Percentiles rank a stretch among this genome's conserved stretches.
Evolutionary conservation across 2,797 vertebrate genomes (phyloP).

Genomic region (Oophaga sylvatica): DNA sequence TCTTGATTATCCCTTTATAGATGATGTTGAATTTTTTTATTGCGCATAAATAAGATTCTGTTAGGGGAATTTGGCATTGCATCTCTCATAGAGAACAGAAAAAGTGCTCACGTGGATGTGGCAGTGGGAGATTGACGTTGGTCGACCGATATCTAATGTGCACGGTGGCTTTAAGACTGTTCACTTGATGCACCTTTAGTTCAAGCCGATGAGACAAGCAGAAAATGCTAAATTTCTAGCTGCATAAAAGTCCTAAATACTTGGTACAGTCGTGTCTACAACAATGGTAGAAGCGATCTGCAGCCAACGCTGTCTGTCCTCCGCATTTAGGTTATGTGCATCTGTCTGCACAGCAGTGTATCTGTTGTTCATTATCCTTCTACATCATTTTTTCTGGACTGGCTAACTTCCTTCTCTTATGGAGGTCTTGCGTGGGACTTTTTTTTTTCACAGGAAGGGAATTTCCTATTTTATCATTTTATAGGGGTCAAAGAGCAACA

Average conservation of each 20-base stretch:
- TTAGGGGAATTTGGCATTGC: no score
- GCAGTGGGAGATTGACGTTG: no score
- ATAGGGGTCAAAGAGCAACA: slow-evolving; percentile 55
- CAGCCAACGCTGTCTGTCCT: slow-evolving; percentile 25
- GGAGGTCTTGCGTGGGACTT: slow-evolving; percentile 42
- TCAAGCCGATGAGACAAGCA: background rate
- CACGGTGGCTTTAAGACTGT: background rate
- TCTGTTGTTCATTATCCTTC: slow-evolving; percentile 60
- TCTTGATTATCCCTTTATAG: no score
- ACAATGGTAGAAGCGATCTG: slow-evolving; percentile 1
- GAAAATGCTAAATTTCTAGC: background rate
- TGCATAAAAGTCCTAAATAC: background rate
- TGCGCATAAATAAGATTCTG: no score
- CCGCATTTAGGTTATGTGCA: background rate
- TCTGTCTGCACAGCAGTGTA: slow-evolving; percentile 37
- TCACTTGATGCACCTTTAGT: background rate
- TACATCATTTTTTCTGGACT: slow-evolving; percentile 39
- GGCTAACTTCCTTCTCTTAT: slow-evolving; percentile 52
- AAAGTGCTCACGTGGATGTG: no score
- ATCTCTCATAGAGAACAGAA: no score
- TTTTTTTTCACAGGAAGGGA: slow-evolving; percentile 53
- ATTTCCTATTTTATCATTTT: slow-evolving; percentile 60
- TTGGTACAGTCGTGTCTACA: background rate
- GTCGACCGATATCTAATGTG: no score
- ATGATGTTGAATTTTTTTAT: no score